Conservation (phyloP, 2,113 vertebrate species). For the Apaloderma vittatum region DNA sequence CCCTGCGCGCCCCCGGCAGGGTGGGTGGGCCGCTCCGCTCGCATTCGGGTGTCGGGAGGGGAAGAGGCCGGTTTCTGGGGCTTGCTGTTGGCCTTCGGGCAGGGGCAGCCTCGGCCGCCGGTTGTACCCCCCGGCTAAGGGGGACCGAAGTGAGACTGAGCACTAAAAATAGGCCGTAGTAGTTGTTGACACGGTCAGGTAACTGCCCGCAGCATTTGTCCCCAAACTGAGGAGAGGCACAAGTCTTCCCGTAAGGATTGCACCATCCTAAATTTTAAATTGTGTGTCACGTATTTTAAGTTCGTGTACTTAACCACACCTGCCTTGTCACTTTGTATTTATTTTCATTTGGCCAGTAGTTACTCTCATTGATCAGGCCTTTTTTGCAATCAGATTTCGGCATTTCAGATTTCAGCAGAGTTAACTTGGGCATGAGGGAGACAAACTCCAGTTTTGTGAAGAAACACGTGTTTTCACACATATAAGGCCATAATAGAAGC, state of each 20-base stretch:
- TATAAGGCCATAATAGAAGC: background rate
- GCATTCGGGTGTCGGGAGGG: fast-evolving
- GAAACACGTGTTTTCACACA: background rate
- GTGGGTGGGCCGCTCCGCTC: no score
- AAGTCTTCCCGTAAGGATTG: no score
- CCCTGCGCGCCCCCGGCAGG: fast-evolving
- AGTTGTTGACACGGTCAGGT: fast-evolving
- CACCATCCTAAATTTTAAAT: fast-evolving
- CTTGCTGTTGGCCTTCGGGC: fast-evolving
- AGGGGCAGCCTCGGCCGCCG: fast-evolving
- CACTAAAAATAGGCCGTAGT: background rate
- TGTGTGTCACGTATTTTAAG: fast-evolving
- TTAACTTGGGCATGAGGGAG: background rate
- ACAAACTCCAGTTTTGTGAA: fast-evolving
- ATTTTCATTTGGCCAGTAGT: background rate
- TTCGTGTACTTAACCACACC: background rate
- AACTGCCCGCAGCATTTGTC: background rate
- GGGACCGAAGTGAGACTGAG: fast-evolving
- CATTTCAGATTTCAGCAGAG: background rate
- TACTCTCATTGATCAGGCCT: background rate
- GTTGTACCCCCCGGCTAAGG: fast-evolving
- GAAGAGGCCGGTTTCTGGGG: fast-evolving
- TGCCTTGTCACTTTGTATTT: background rate
- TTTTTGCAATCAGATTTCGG: background rate
- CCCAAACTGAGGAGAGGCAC: background rate